phyloP scores from a whole-genome alignment of 2,797 vertebrate genomes.

The Discoglossus pictus region DNA sequence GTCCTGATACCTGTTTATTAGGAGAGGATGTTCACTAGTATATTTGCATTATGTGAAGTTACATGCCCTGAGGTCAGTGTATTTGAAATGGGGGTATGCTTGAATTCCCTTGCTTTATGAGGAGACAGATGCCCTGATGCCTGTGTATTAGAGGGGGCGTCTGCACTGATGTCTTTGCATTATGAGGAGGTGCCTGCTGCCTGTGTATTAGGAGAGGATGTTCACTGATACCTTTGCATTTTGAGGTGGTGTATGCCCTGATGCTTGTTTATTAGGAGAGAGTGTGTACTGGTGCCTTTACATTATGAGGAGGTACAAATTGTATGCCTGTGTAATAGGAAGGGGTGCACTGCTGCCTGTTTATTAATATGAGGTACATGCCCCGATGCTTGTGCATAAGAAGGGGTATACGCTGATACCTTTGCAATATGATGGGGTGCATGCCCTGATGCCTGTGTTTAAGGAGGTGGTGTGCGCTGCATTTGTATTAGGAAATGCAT shows the following conservation, averaged over 20 bases:
- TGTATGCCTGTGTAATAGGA: too few species aligned
- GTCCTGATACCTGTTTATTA: not conserved
- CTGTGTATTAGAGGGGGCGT: not conserved
- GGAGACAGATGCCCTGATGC: not conserved
- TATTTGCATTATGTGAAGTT: too few species aligned
- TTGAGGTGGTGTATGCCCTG: not conserved
- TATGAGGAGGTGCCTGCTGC: not conserved
- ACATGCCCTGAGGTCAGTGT: too few species aligned
- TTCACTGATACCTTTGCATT: not conserved
- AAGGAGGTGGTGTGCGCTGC: not conserved
- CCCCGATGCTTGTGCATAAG: too few species aligned
- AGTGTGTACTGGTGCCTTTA: too few species aligned
- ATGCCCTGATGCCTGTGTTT: not conserved
- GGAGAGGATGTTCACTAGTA: not conserved
- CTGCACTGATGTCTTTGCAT: not conserved
- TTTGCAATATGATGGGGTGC: not conserved
- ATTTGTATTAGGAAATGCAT: not conserved
- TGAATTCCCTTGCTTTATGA: too few species aligned
- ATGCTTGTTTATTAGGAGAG: slow-evolving; percentile 7
- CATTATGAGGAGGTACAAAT: too few species aligned
- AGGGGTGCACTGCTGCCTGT: too few species aligned
- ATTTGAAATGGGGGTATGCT: too few species aligned
- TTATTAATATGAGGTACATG: too few species aligned
- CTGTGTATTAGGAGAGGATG: not conserved
- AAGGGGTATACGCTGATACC: too few species aligned